Evolutionary conservation across 1,140 invertebrate genomes (phyloP).

Genomic region (Wasmannia auropunctata): DNA sequence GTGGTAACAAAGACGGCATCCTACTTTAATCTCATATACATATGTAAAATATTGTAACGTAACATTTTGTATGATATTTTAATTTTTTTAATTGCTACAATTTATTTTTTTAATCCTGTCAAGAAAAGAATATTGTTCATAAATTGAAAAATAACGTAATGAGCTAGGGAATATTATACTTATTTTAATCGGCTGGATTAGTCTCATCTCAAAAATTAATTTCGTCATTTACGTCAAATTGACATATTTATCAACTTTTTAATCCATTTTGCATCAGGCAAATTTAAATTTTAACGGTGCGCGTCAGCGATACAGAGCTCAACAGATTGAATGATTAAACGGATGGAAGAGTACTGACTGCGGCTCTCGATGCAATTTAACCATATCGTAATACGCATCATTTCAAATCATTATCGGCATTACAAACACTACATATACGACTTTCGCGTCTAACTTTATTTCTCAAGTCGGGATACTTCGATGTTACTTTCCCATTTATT

Average conservation of each 20-base stretch:
- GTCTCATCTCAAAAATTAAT: not conserved
- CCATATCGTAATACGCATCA: not conserved
- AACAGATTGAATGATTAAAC: slow-evolving; percentile 49
- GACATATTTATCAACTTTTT: not conserved
- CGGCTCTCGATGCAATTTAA: not conserved
- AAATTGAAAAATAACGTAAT: not conserved
- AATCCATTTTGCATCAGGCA: not conserved
- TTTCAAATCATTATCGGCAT: slow-evolving; percentile 6
- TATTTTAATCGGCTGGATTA: not conserved
- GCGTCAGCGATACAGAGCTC: slow-evolving; percentile 12
- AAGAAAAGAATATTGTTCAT: not conserved
- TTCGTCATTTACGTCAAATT: not conserved
- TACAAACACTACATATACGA: not conserved
- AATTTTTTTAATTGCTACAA: not conserved
- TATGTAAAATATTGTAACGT: not conserved
- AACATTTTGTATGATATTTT: not conserved
- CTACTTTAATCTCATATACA: not conserved
- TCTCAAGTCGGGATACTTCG: not conserved
- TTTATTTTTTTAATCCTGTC: not conserved
- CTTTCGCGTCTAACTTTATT: not conserved
- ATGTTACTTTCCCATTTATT: not conserved
- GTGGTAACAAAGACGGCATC: not conserved
- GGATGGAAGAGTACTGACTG: slow-evolving; percentile 49
- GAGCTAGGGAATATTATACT: not conserved
- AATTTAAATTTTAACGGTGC: slow-evolving; percentile 38